Evolutionary conservation across 1,140 invertebrate genomes (phyloP), one percentile per base, ranked within the genome.

Genomic region (Heterodera schachtii): DNA sequence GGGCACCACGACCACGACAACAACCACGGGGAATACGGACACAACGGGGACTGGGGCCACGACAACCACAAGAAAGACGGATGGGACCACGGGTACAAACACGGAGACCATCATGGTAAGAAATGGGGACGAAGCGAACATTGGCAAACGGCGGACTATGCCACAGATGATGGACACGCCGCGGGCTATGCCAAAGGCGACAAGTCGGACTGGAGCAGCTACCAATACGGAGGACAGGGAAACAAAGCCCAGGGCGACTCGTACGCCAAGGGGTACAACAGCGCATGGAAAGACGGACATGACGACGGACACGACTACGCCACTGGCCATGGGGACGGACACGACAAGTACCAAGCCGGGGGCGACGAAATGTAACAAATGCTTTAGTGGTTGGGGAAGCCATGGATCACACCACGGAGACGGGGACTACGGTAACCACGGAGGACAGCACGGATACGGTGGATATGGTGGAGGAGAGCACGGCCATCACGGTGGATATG

Each of bases 171-270:
- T 49, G 83, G 71, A 70, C 76, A 84, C 71, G 75, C 83, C 43
- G 41, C 70, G 11, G 83, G 83, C 0, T 84, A 81, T 64, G 77
- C 66, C n/a, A 82, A 84, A 43, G 83, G 83, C 11, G 75, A 84
- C 41, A 79, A 85, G 73, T 57, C 75, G 46, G 83, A 84, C 77
- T 84, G 83, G 83, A 67, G 82, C 46, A 85, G 75, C 44, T 85
- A 57, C n/a, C 69, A 77, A 60, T 84, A 84, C 84, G 83, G 83
- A 44, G 83, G 83, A 11, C 82, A 84, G 52, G 82, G 82, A n/a
- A 44, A 83, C 41, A 78, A 69, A 21, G 83, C 83, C 41, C 41
- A 76, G 2, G 83, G 83, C 8, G 76, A 85, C 46, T 77, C 73
- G 11, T 83, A 82, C 52, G 81, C 73, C 67, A 77, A 85, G 70